These are phyloP conservation scores for Salticus scenicus DNA, from an alignment of 2,888 invertebrate species.

Conservation along the genomic window DNA sequence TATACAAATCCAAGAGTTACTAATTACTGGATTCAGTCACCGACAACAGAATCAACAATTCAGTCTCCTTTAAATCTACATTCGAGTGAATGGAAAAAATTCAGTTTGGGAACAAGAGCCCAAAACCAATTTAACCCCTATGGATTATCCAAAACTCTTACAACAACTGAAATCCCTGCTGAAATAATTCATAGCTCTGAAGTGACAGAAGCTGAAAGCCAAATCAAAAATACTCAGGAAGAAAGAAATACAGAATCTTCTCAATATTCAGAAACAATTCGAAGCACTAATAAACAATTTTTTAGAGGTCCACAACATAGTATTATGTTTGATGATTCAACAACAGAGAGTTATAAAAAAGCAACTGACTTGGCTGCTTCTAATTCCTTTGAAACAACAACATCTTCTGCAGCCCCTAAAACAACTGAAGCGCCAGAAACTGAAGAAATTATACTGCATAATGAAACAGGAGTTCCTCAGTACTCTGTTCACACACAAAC, in stretches of 20 bases:
- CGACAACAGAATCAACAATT: not conserved
- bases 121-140: not conserved
- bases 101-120: not conserved
- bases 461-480: not conserved
- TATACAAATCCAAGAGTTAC: not conserved
- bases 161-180: not conserved
- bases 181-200: not conserved
- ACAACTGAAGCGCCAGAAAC: not conserved
- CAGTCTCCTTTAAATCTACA: not conserved
- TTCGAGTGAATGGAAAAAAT: not conserved
- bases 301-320: conserved; percentile 58
- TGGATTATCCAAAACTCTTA: not conserved
- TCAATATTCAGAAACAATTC: not conserved
- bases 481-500: not conserved
- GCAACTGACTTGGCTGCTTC: not conserved
- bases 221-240: not conserved
- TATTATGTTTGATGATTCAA: not conserved
- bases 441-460: too few relatives aligned
- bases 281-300: conserved; percentile 25
- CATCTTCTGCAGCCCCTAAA: not conserved
- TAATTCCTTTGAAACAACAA: not conserved
- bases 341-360: not conserved
- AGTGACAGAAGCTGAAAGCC: not conserved
- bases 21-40: not conserved
- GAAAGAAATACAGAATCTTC: not conserved